phyloP scores from a whole-genome alignment of 2,888 invertebrate species.

The Eubasilissa splendida region DNA sequence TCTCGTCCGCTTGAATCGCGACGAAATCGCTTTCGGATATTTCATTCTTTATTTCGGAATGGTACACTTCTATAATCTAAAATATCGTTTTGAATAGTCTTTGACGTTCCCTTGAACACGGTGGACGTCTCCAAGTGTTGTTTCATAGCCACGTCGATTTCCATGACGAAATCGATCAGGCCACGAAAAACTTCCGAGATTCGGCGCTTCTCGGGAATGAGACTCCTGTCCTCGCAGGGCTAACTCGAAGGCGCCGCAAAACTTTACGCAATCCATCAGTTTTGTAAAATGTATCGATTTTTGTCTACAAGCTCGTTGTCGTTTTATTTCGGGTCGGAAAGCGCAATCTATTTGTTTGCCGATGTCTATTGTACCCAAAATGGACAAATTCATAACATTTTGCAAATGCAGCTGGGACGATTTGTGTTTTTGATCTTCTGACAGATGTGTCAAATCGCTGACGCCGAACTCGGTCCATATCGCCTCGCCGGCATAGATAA shows the following conservation, averaged over 20 bases:
- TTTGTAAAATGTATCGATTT: constrained; percentile 57
- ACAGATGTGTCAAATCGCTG: no score
- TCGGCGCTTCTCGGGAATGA: constrained; percentile 58
- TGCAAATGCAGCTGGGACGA: no score
- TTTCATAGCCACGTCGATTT: constrained; percentile 59
- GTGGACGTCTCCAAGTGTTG: constrained; percentile 59
- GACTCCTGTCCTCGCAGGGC: constrained; percentile 61
- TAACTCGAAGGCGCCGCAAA: constrained; percentile 62
- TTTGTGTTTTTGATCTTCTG: no score
- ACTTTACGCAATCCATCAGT: constrained; percentile 61
- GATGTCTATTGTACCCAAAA: no score
- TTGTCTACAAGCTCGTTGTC: not conserved
- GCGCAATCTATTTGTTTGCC: not conserved
- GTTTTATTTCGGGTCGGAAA: not conserved
- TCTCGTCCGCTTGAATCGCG: constrained; percentile 59
- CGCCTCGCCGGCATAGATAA: no score
- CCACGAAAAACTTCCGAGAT: constrained; percentile 61
- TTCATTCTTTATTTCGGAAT: constrained; percentile 57
- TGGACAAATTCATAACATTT: no score
- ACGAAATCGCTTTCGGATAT: constrained; percentile 53
- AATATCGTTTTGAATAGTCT: constrained; percentile 61
- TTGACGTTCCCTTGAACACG: constrained; percentile 61
- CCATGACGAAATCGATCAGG: constrained; percentile 60
- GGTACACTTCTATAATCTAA: constrained; percentile 61
- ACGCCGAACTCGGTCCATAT: no score